Evolutionary conservation across 2,888 invertebrate species (phyloP), one percentile per base, ranked within the genome.

Genomic region (Himalopsyche japonica): DNA sequence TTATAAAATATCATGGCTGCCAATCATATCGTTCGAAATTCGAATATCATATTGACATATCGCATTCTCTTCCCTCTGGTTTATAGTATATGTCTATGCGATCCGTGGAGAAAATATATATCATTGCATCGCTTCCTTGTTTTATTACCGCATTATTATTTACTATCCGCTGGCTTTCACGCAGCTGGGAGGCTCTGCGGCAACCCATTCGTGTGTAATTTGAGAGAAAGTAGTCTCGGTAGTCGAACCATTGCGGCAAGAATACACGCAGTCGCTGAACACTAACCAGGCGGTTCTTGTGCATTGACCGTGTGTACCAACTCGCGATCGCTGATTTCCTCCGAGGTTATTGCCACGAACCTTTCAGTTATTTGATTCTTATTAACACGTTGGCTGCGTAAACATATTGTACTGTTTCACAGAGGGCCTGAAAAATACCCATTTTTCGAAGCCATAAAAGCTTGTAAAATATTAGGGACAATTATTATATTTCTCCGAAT

Each of bases 171-270:
- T 30, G 70, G 70, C 70, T 70, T 70, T 70, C 70, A 70, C 70
- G 70, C 70, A 30, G 30, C 70, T 20, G 70, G 70, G 70, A 27
- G 43, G 70, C 57, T n/a, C 57, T 57, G 57, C 57, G 57, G 57
- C 57, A 6, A 12, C 70, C 27, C 30, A 43, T 12, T 43, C 70
- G 70, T 24, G 70, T 70, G 70, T 70, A 70, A 70, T 70, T 70
- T 27, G 37, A 78, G 78, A 32, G 80, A 80, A 80, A 49, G 49
- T 48, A 80, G 80, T 80, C 30, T 49, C 48, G 48, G 20, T 49
- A 20, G 80, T 24, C 80, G 80, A 34, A 80, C 49, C 80, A 80
- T 80, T 80, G 80, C 80, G 80, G 80, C 47, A 30, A 30, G 70
- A 70, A 70, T 27, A 70, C 27, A 70, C 12, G 27, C 3, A 70